phyloP scores from a whole-genome alignment of 2,888 invertebrate species.

The Apodemia duryi region DNA sequence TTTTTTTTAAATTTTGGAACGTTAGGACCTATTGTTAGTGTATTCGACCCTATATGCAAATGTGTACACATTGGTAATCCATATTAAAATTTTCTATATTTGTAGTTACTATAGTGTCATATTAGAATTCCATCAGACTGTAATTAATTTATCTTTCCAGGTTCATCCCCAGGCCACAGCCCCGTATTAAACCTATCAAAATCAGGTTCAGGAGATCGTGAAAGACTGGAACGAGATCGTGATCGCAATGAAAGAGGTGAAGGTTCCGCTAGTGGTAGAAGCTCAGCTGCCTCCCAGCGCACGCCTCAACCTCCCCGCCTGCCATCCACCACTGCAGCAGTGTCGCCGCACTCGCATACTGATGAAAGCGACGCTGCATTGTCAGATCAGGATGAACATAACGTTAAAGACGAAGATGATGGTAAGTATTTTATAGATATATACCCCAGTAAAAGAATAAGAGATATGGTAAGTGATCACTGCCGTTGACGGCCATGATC shows the following conservation, averaged over 20 bases:
- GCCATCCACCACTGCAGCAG: constrained; percentile 79
- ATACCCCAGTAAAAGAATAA: neutral
- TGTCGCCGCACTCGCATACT: constrained; percentile 85
- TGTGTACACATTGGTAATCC: no score
- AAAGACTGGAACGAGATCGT: constrained; percentile 78
- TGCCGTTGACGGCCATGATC: neutral
- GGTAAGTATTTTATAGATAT: constrained; percentile 68
- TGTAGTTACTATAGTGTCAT: no score
- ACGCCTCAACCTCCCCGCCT: constrained; percentile 78
- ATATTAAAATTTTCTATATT: no score
- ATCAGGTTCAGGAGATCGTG: constrained; percentile 89
- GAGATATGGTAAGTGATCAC: neutral
- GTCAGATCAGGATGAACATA: constrained; percentile 91
- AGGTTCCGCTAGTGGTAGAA: constrained; percentile 73
- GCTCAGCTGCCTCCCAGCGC: constrained; percentile 81
- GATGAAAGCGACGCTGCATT: constrained; percentile 91
- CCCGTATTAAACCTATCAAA: constrained; percentile 95
- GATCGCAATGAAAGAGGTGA: constrained; percentile 75
- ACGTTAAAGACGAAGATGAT: constrained; percentile 90
- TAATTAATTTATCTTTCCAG: constrained; percentile 52
- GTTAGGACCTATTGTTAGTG: no score
- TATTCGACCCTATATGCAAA: no score
- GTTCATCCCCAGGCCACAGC: constrained; percentile 93
- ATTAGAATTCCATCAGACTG: no score
- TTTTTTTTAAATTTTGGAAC: no score